Conservation (phyloP, 2,113 vertebrate genomes). For the Mormyrus lacerda region DNA sequence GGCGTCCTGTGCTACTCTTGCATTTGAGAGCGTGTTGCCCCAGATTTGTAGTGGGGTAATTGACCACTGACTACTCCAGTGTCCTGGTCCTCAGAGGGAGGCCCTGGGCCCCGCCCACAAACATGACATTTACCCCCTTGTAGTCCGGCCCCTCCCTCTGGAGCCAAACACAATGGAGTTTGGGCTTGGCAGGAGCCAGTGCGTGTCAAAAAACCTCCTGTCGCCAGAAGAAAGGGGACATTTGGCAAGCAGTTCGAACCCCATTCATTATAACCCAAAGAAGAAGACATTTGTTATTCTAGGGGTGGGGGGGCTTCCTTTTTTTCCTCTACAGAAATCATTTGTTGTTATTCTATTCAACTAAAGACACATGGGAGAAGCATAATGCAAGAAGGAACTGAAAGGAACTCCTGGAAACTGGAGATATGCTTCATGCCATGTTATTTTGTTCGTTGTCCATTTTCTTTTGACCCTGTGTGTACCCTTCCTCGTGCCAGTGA, state of each 20-base stretch:
- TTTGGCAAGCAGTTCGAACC: conserved; percentile 9
- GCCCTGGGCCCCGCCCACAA: not conserved
- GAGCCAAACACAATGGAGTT: not conserved
- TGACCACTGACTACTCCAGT: not conserved
- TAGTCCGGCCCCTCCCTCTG: not conserved
- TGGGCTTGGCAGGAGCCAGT: not conserved
- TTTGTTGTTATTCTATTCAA: not conserved
- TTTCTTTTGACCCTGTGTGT: not conserved
- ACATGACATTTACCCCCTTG: not conserved
- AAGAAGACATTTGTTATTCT: conserved; percentile 2
- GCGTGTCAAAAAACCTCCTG: not conserved
- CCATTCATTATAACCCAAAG: conserved; percentile 10
- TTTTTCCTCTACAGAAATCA: not conserved
- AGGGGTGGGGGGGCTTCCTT: not conserved
- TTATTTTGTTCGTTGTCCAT: not conserved
- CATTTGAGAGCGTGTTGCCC: not conserved
- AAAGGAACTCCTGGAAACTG: conserved; percentile 2
- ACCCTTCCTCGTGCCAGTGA: not conserved
- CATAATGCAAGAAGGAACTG: not conserved
- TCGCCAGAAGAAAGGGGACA: not conserved
- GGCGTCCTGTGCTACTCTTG: not conserved
- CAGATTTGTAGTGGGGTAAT: not conserved
- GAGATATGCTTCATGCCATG: not conserved
- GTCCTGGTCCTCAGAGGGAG: not conserved
- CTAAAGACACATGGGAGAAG: not conserved